A percentile compares a stretch with the other conserved stretches of the same genome.
Conservation (phyloP, 2,113 vertebrate species). For the Mola mola region DNA sequence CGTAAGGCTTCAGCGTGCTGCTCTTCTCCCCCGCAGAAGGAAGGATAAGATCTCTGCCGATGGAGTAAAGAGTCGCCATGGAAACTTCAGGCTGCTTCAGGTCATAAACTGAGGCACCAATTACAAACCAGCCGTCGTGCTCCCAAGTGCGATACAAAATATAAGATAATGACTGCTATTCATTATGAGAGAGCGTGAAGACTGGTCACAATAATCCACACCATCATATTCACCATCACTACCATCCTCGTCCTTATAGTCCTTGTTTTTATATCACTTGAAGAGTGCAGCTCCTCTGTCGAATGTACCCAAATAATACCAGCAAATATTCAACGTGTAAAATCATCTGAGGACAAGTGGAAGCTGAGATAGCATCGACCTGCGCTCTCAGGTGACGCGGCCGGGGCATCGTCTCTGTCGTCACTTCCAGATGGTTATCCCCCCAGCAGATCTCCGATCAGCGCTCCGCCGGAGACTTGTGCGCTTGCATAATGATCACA, state of each 20-base stretch:
- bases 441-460: conserved; percentile 17
- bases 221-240: too few relatives aligned
- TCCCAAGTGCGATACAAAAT: conserved; percentile 5
- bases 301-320: too few relatives aligned
- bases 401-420: conserved; percentile 38
- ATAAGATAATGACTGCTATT: conserved; percentile 22
- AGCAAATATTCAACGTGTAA: neutral
- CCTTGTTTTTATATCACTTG: too few relatives aligned
- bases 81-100: conserved; percentile 60
- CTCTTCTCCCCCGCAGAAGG: neutral
- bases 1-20: neutral
- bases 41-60: conserved; percentile 42
- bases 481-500: conserved; percentile 25
- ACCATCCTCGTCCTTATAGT: neutral
- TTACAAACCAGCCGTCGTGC: conserved; percentile 29
- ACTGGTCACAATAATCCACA: neutral
- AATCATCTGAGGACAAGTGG: conserved; percentile 36
- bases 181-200: neutral
- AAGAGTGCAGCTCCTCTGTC: too few relatives aligned
- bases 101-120: conserved; percentile 31
- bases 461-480: neutral
- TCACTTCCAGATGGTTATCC: conserved; percentile 61
- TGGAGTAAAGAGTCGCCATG: conserved; percentile 55
- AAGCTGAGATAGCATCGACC: conserved; percentile 34
- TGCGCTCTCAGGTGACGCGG: conserved; percentile 49